A percentile compares a stretch with the other conserved stretches of the same genome.
These are phyloP conservation scores for Lepidurus apus DNA, from an alignment of 1,140 invertebrate genomes.

Conservation along the genomic window DNA sequence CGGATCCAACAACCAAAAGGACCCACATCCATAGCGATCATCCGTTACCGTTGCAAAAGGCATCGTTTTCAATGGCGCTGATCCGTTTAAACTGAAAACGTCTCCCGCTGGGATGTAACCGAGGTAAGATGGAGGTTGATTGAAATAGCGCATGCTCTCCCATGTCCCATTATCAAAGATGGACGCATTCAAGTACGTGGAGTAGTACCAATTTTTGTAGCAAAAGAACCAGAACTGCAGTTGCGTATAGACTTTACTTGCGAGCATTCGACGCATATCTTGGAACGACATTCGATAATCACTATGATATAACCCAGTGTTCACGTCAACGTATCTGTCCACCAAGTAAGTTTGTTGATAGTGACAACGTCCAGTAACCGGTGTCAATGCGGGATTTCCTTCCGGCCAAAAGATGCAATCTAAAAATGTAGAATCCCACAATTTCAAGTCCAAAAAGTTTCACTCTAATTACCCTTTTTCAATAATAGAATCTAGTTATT, in stretches of 20 bases:
- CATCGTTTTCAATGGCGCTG: neutral
- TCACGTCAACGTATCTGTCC: neutral
- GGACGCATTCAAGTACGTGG: neutral
- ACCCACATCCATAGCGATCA: neutral
- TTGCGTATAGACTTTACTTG: neutral
- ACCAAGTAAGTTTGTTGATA: neutral
- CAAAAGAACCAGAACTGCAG: neutral
- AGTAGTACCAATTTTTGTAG: neutral
- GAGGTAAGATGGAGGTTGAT: neutral
- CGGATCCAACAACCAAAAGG: neutral
- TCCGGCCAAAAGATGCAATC: neutral
- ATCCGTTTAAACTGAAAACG: neutral
- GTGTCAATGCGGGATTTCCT: neutral
- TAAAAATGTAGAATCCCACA: neutral
- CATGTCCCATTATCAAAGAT: neutral
- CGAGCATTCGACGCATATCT: neutral
- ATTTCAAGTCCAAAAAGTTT: neutral
- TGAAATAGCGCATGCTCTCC: neutral
- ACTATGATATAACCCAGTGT: neutral
- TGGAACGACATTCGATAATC: neutral
- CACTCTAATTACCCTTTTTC: neutral
- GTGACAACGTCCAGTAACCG: neutral
- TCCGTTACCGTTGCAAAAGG: neutral
- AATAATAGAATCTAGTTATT: neutral
- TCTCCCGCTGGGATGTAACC: neutral